These are phyloP conservation scores for Neoascia interrupta DNA, from an alignment of 2,888 invertebrate species.

Conservation along the genomic window DNA sequence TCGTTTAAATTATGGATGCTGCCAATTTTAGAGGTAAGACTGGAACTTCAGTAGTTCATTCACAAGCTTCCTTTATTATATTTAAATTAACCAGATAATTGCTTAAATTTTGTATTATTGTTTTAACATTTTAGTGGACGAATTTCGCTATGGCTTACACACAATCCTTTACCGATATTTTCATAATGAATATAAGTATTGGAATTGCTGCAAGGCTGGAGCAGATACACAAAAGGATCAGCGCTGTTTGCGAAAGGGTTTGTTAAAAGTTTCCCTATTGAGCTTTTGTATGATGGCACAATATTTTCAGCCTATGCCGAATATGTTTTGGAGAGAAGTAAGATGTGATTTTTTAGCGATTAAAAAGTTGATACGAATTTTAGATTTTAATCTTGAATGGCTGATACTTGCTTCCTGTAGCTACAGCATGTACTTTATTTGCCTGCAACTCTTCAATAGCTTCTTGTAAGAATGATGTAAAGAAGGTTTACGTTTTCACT, in stretches of 20 bases:
- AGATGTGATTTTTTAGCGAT: slow-evolving; percentile 85
- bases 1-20: slow-evolving; percentile 73
- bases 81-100: too few species aligned
- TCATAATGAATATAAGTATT: slow-evolving; percentile 85
- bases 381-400: slow-evolving; percentile 83
- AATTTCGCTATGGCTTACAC: slow-evolving; percentile 82
- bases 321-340: slow-evolving; percentile 83
- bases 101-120: too few species aligned
- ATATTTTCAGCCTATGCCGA: slow-evolving; percentile 73
- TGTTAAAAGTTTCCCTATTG: not conserved
- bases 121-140: slow-evolving; percentile 74
- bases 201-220: slow-evolving; percentile 84
- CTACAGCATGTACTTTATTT: slow-evolving; percentile 88
- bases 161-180: slow-evolving; percentile 87
- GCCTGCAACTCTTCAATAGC: slow-evolving; percentile 85
- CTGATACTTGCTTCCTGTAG: slow-evolving; percentile 85
- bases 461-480: slow-evolving; percentile 74
- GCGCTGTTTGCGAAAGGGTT: slow-evolving; percentile 80
- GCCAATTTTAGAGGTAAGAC: slow-evolving; percentile 75
- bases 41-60: not conserved
- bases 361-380: slow-evolving; percentile 82
- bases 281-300: too few species aligned
- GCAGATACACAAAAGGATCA: slow-evolving; percentile 82
- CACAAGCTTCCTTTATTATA: not conserved
- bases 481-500: not conserved